Base-by-base conservation (phyloP, 2,113 vertebrate genomes). In the Accipiter cooperii region DNA sequence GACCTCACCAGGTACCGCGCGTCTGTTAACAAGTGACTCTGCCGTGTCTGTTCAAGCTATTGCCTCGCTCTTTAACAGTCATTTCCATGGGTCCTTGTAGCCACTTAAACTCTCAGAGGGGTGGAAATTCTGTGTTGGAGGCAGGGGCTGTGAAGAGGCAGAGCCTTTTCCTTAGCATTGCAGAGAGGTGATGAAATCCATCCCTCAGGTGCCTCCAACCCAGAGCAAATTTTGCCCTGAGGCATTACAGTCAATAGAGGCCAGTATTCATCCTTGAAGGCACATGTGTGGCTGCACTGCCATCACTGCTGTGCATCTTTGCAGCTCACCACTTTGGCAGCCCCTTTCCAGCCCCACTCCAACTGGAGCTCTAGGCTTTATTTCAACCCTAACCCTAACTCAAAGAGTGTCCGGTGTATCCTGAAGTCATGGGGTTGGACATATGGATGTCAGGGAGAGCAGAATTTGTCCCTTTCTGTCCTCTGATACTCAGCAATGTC, bases 1-100 rank as follows among this genome's bases (percentile, higher is more conserved):
- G 96, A 98, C 74, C 95, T 98, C 28, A 97, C 90, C 75, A 98
- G 98, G 98, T 98, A 97, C 44, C 2, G 6, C 5, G 3, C 4
- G 0, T 44, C 33, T 24, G 34, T 31, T n/a, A 29, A 14, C 14
- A 40, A 52, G n/a, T 21, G 26, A 40, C 38, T 5, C 6, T 13
- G 51, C n/a, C 1, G 1, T 14, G 44, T 46, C 20, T 21, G 20
- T 18, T 54, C 61, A 61, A 28, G 63, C 44, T 65, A 8, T 42
- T 58, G 33, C 38, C 55, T 49, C 26, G 31, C 24, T 52, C 58
- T 66, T 47, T 46, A 33, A 22, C 52, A 52, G 8, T 40, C 13
- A 18, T 46, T 75, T 47, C 47, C 49, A 10, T 1, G 5, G 26
- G 52, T 34, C 17, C 25, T 70, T 6, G 13, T 12, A 70, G 55